Base-by-base conservation (phyloP, 2,113 vertebrate genomes). In the Sitta europaea region DNA sequence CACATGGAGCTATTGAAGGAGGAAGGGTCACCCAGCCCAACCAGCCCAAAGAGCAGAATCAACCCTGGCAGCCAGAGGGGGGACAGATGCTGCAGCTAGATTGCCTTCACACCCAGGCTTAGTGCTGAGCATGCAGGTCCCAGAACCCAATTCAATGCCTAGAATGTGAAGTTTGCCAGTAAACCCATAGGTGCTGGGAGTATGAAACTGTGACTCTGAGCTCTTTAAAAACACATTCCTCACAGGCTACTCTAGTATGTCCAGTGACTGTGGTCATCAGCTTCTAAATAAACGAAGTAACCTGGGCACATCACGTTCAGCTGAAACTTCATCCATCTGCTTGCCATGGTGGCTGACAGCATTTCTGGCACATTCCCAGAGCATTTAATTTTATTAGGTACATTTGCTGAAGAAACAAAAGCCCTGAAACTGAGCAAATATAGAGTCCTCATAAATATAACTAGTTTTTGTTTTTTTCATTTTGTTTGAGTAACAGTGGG, bases 291-390 rank as follows among this genome's bases (percentile, higher is more conserved):
- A 93, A 90, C 53, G 67, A 1, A 6, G 70, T 68, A 94, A 93
- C 47, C 61, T 8, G 2, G 72, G 51, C 50, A 89, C 51, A 70
- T 59, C 80, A 73, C 1, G 1, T 81, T 86, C 83, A 71, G 55
- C 58, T 89, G 91, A 89, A 79, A 89, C 79, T 82, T 85, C 80
- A 96, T 63, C 84, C 63, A 79, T 91, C 77, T 89, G 73, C 68
- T 94, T 78, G 65, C 66, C 50, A 66, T 20, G 74, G 75, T 48
- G 82, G 62, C 47, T 90, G 67, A 79, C 86, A 83, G 72, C 33
- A 77, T 43, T 90, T 65, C 47, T 94, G 90, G 94, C 75, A 77
- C 54, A 33, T 80, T 79, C 35, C 78, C 86, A 82, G 36, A 59
- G 36, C 63, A 80, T 67, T 94, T 82, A 82, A 70, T 76, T 88